Evolutionary conservation across 2,113 vertebrate species (phyloP), one percentile per base, ranked within the genome.

Genomic region (Mus pahari): DNA sequence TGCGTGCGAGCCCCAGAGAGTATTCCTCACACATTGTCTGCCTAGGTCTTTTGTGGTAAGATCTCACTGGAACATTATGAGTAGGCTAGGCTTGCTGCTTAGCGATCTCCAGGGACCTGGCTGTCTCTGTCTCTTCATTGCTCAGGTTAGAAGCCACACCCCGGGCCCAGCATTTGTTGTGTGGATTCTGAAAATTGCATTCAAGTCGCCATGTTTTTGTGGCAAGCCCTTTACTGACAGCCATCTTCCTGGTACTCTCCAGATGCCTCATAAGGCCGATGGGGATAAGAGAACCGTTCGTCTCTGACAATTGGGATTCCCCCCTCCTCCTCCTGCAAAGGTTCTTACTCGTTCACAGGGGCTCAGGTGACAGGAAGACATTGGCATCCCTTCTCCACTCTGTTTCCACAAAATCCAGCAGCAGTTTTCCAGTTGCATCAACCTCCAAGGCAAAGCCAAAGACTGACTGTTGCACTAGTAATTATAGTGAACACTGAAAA

Each of bases 401-500:
- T 48, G 45, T 75, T 48, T 77, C 2, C 64, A 39, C 39, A 81
- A 36, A 83, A n/a, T 24, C 26, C 48, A 17, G 36, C 53, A 86
- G 39, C 68, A 87, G 86, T 74, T 13, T 4, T 14, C 28, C 1
- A 0, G 7, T 10, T 74, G 26, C 20, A 70, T 17, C 39, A 19
- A 36, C 31, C 55, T 53, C 24, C 13, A 60, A 77, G 42, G 86
- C 55, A 74, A 77, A 91, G 73, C 17, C 3, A 36, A 91, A 75
- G 28, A 26, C 81, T 62, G 24, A 26, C 28, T 24, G 39, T 86
- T 71, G 36, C 24, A 42, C 0, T 45, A 86, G 55, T 83, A 79
- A 96, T 88, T 92, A 92, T 3, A 82, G 60, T 28, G 66, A 90
- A 88, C 70, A 36, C 17, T 95, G 94, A 90, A 92, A 90, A 93